A percentile compares a stretch with the other conserved stretches of the same genome.
phyloP scores from a whole-genome alignment of 2,888 invertebrate genomes.

The Catocala nupta region DNA sequence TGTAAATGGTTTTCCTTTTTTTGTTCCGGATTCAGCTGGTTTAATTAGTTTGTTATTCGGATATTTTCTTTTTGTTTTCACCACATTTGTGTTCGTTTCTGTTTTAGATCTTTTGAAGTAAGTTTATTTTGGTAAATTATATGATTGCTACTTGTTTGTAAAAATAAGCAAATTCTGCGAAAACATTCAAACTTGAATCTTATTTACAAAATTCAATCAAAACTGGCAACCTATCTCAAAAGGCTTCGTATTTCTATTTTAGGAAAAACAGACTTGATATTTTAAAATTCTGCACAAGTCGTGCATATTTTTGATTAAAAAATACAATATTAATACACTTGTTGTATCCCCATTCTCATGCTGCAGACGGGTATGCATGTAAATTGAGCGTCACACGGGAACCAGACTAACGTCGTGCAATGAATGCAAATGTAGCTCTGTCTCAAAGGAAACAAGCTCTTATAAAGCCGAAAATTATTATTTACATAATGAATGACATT shows the following conservation, averaged over 20 bases:
- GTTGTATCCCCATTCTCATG: slow-evolving; percentile 49
- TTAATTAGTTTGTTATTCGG: slow-evolving; percentile 41
- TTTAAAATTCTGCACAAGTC: slow-evolving; percentile 28
- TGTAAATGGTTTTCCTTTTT: slow-evolving; percentile 34
- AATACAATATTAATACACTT: slow-evolving; percentile 51
- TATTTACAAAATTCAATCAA: slow-evolving; percentile 1
- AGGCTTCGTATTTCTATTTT: slow-evolving; percentile 7
- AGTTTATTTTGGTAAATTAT: neutral
- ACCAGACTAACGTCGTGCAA: slow-evolving; percentile 55
- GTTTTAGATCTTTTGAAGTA: neutral
- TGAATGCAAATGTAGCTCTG: slow-evolving; percentile 61
- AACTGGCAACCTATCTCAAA: neutral
- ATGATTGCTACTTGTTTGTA: neutral
- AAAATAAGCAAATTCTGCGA: no score
- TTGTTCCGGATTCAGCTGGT: slow-evolving; percentile 19
- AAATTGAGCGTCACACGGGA: slow-evolving; percentile 58
- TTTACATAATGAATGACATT: slow-evolving; percentile 39
- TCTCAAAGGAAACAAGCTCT: slow-evolving; percentile 51
- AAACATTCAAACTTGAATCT: neutral
- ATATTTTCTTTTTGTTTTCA: slow-evolving; percentile 13
- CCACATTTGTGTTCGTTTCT: neutral
- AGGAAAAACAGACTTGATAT: slow-evolving; percentile 6
- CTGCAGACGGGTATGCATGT: slow-evolving; percentile 53
- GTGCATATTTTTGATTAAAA: slow-evolving; percentile 49
- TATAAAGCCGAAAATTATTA: slow-evolving; percentile 47